Evolutionary conservation across 2,113 vertebrate species (phyloP).

Genomic region (Strix aluco): DNA sequence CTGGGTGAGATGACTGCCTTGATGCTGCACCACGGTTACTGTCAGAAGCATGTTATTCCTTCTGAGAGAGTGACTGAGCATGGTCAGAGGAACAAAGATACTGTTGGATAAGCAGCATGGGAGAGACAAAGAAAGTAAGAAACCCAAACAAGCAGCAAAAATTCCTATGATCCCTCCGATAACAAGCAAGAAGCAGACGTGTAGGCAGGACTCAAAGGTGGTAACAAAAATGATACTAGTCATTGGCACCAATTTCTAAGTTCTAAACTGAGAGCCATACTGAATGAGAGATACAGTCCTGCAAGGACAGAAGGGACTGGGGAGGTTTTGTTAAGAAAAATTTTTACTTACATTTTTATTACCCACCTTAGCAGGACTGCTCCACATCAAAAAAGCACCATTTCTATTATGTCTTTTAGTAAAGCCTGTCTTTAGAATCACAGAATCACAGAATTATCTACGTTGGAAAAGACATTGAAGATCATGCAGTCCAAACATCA

Average conservation of each 20-base stretch:
- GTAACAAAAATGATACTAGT: background rate
- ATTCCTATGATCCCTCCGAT: background rate
- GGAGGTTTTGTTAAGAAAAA: background rate
- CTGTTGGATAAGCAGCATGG: background rate
- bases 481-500: too few species aligned
- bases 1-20: background rate
- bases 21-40: fast-evolving
- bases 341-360: background rate
- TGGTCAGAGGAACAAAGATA: background rate
- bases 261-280: background rate
- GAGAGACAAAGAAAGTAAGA: background rate
- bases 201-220: background rate
- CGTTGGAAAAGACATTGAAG: too few species aligned
- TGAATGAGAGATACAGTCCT: background rate
- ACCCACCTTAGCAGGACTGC: background rate
- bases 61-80: background rate
- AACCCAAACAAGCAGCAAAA: background rate
- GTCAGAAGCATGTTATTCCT: background rate
- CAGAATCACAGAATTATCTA: too few species aligned
- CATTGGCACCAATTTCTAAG: background rate
- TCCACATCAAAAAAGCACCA: background rate
- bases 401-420: background rate
- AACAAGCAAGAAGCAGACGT: background rate
- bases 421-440: background rate
- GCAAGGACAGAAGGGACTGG: background rate